A percentile compares a stretch with the other conserved stretches of the same genome.
phyloP scores from a whole-genome alignment of 2,113 vertebrate species.

The Chrysemys picta region DNA sequence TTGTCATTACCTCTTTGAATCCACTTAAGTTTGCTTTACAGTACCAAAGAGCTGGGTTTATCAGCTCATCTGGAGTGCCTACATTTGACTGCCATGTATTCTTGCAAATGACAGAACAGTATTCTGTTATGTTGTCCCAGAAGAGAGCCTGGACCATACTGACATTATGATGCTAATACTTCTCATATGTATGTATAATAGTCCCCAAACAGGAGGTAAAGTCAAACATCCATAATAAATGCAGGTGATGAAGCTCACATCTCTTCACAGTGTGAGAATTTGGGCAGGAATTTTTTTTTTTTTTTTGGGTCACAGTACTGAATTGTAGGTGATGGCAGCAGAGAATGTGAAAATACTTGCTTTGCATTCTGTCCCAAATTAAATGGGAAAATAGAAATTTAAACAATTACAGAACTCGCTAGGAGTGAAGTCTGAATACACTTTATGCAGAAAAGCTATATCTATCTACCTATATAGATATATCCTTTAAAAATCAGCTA shows the following conservation, averaged over 20 bases:
- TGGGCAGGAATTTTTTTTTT: neutral
- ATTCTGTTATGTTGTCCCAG: neutral
- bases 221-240: constrained; percentile 15
- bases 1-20: neutral
- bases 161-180: neutral
- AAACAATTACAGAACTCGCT: constrained; percentile 25
- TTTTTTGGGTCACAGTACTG: neutral
- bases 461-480: neutral
- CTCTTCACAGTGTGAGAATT: neutral
- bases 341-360: neutral
- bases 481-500: constrained; percentile 18
- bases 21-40: neutral
- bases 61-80: neutral
- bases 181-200: neutral
- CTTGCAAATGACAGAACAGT: neutral
- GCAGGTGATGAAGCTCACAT: neutral
- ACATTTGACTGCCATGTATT: neutral
- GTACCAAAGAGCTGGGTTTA: neutral
- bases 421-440: constrained; percentile 1
- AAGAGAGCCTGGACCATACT: neutral
- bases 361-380: neutral
- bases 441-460: neutral
- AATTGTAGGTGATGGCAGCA: constrained; percentile 18
- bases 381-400: constrained; percentile 37
- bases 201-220: neutral